Conservation (phyloP, 92 coral and sea anemone species). For the Metridium senile region DNA sequence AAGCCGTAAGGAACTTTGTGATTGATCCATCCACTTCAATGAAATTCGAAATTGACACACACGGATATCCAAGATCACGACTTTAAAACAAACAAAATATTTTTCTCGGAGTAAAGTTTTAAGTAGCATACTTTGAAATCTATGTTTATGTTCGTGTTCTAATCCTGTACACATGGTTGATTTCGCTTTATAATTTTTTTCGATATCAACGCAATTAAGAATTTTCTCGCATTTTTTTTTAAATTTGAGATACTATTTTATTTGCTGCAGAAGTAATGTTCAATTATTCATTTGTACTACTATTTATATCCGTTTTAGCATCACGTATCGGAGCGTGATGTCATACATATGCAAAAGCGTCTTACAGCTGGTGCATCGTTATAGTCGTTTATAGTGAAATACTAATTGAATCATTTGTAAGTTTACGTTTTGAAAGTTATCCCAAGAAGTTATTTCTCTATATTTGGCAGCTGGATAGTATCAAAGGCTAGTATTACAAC, state of each 20-base stretch:
- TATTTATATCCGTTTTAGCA: constrained; percentile 26
- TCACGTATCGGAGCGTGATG: constrained; percentile 31
- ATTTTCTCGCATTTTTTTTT: background rate
- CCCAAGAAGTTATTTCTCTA: background rate
- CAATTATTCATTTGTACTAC: background rate
- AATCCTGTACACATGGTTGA: background rate
- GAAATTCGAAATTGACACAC: constrained; percentile 9
- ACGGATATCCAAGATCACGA: background rate
- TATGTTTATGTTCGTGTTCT: too few relatives aligned
- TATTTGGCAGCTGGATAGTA: background rate
- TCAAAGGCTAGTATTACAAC: constrained; percentile 10
- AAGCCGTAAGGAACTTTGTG: background rate
- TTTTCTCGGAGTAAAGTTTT: background rate
- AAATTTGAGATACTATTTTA: background rate
- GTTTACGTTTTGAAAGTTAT: background rate
- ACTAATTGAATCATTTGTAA: background rate
- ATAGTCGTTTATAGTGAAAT: background rate
- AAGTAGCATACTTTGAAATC: too few relatives aligned
- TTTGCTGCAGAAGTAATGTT: background rate
- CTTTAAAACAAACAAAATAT: background rate
- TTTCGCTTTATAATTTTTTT: background rate
- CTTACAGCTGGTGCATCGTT: background rate
- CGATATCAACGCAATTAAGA: background rate
- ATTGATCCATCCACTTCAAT: background rate
- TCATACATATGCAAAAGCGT: constrained; percentile 37